phyloP scores from a whole-genome alignment of 2,888 invertebrate genomes.

The Euproctis similis region DNA sequence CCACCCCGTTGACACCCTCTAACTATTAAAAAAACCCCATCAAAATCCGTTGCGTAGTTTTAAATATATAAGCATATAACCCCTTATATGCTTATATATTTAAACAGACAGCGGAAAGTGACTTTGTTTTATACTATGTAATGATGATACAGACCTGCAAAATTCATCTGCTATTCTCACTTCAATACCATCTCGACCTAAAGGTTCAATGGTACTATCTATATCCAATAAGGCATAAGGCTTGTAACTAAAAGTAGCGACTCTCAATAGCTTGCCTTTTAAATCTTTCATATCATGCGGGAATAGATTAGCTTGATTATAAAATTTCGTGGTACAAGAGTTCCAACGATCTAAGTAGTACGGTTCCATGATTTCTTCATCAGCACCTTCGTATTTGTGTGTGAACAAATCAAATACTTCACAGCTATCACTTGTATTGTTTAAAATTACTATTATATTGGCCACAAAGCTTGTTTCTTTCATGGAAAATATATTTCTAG shows the following conservation, averaged over 20 bases:
- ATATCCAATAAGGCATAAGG: constrained; percentile 74
- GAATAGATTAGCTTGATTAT: constrained; percentile 48
- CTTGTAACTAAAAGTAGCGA: constrained; percentile 76
- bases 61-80: too few species aligned
- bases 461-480: constrained; percentile 45
- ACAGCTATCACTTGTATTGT: constrained; percentile 21
- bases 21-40: too few species aligned
- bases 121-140: too few species aligned
- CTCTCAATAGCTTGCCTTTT: constrained; percentile 59
- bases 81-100: too few species aligned
- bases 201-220: constrained; percentile 34
- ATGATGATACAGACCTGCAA: constrained; percentile 45
- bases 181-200: constrained; percentile 73
- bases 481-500: constrained; percentile 36
- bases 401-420: constrained; percentile 47
- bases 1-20: too few species aligned
- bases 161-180: constrained; percentile 66
- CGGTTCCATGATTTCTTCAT: constrained; percentile 30
- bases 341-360: constrained; percentile 56
- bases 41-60: too few species aligned
- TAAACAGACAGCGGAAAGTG: too few species aligned
- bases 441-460: constrained; percentile 43
- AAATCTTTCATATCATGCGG: constrained; percentile 65
- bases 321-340: constrained; percentile 44
- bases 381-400: constrained; percentile 55